phyloP scores from a whole-genome alignment of 2,113 vertebrate species.

The Haplotaxodon microlepis region DNA sequence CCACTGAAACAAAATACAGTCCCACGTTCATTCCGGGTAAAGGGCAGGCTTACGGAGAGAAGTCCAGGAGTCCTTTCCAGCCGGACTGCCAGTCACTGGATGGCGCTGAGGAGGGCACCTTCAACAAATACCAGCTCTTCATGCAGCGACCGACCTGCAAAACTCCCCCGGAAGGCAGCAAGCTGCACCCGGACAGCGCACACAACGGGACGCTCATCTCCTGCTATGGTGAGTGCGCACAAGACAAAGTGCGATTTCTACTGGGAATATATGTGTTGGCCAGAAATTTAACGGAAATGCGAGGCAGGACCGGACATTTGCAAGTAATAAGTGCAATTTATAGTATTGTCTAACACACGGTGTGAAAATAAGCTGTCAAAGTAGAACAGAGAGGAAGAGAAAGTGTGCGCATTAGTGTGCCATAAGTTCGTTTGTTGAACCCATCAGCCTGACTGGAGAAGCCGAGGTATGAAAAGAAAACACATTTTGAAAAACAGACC shows the following conservation, averaged over 20 bases:
- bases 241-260: not conserved
- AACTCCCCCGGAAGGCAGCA: slow-evolving; percentile 84
- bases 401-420: not conserved
- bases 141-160: slow-evolving; percentile 87
- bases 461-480: not conserved
- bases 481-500: not conserved
- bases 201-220: slow-evolving; percentile 86
- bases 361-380: not conserved
- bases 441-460: not conserved
- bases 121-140: slow-evolving; percentile 92
- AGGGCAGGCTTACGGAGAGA: slow-evolving; percentile 87
- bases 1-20: slow-evolving; percentile 87
- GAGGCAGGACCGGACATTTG: not conserved
- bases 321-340: not conserved
- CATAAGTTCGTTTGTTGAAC: not conserved
- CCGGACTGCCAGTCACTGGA: slow-evolving; percentile 84
- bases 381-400: not conserved
- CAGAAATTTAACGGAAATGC: not conserved
- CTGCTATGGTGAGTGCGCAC: slow-evolving; percentile 86
- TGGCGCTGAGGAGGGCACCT: slow-evolving; percentile 75
- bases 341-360: not conserved
- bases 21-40: slow-evolving; percentile 87
- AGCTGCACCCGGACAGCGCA: slow-evolving; percentile 82
- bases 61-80: slow-evolving; percentile 82
- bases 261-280: not conserved